Base-by-base conservation (phyloP, 2,113 vertebrate species). In the Notarius lentiginosus region DNA sequence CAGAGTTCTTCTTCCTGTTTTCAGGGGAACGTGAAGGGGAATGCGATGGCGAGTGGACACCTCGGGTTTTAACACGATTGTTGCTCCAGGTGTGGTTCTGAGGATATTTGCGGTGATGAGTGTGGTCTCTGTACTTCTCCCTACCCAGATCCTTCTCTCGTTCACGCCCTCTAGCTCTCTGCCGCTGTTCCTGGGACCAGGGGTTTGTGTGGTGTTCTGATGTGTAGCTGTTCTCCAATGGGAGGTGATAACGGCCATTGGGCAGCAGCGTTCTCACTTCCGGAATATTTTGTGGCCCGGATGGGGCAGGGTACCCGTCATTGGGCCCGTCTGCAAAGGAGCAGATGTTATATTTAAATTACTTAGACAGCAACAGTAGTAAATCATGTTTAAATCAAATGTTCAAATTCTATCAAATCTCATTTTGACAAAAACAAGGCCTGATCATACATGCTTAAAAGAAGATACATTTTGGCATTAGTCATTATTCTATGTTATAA, bases 151-250 rank as follows among this genome's bases (percentile, higher is more conserved):
- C 96, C 95, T 96, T 93, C 95, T 90, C 89, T 56, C 15, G 79
- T 41, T 85, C 76, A 7, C 9, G 76, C 87, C 90, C 90, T 91
- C 90, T 91, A 90, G 96, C 95, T 94, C 93, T 96, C 93, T 94
- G 96, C 96, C 96, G 92, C 95, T 91, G 95, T 91, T 98, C 97
- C 95, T 96, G 97, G 92, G 96, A 97, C 92, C 93, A 96, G 95
- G 96, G 97, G 97, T 97, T 95, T 96, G 96, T 96, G 97, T 97
- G 97, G 96, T 97, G 95, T 91, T 98, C 97, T 95, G 96, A 97
- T 97, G 97, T 96, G 93, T 96, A 97, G 96, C 96, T 97, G 96
- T 97, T 96, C 96, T 99, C 97, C 96, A 93, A 96, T 94, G 97
- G 95, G 92, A 96, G 95, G 95, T 96, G 96, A 94, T 95, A 96